phyloP scores from a whole-genome alignment of 2,113 vertebrate species.

The Chaetops frenatus region DNA sequence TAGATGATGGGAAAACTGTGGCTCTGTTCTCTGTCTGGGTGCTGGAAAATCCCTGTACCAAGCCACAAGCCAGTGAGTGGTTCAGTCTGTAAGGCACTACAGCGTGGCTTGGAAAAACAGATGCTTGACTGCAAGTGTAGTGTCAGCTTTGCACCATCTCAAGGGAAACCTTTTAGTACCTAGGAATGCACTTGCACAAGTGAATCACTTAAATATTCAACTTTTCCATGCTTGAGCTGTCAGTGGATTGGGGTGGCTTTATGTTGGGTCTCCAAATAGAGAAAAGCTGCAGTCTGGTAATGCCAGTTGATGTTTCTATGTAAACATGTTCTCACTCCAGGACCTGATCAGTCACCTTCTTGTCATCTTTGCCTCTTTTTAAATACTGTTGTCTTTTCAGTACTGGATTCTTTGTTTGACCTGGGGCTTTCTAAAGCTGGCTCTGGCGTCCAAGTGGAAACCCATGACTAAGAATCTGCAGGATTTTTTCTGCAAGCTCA shows the following conservation, averaged over 20 bases:
- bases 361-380: background rate
- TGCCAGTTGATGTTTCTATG: background rate
- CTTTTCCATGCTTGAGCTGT: background rate
- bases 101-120: background rate
- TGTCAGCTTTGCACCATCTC: constrained; percentile 8
- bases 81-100: background rate
- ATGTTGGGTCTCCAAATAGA: background rate
- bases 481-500: background rate
- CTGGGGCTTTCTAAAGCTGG: background rate
- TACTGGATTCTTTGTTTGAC: constrained; percentile 5
- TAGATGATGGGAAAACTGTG: background rate
- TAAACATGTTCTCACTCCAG: background rate
- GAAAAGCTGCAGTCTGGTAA: background rate
- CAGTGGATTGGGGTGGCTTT: background rate
- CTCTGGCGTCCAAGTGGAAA: constrained; percentile 15
- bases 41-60: background rate
- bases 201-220: background rate
- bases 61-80: background rate
- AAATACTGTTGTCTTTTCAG: background rate
- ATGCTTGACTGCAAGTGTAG: background rate
- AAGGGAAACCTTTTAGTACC: background rate
- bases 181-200: background rate
- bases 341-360: background rate
- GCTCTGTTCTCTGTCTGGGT: background rate
- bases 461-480: background rate